Base-by-base conservation (phyloP, 2,888 invertebrate species). In the Clepsis dumicolana region DNA sequence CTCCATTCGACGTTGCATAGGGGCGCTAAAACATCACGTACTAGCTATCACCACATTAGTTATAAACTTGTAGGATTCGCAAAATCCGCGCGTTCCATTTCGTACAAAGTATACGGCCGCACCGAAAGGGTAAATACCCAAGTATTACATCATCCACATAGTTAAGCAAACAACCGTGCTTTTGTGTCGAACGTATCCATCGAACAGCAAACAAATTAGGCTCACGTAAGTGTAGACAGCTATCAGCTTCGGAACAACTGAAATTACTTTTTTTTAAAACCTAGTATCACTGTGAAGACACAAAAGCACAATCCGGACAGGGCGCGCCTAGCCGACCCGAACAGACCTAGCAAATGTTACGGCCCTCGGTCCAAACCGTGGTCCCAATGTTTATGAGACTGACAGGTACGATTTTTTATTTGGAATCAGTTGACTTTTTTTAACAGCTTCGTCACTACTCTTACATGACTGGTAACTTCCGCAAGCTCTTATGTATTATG, bases 241-340 rank as follows among this genome's bases (percentile, higher is more conserved):
- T 48, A 53, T 38, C 61, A 50, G 65, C 70, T 32, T 24, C 35
- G 21, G 56, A 38, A 59, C 73, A 67, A 75, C 59, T 70, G 70
- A 71, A 72, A 57, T 63, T 62, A 74, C 61, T 72, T 74, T n/a
- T n/a, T 54, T 77, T 59, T 77, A 76, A 72, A 66, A 80, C 81
- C 86, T 88, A 88, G 87, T 87, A 88, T 88, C 88, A 88, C 87
- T 81, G 79, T 80, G 79, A 75, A 74, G 73, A 80, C 75, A 82
- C 83, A 86, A 86, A 87, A 88, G 88, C 86, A 85, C 83, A 80
- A 79, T 76, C 80, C 66, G 56, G 62, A 56, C 61, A 24, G 32
- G 35, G 35, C 62, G 38, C 32, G 24, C 25, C 48, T 48, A 21
- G 32, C 44, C 25, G 54, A 38, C 56, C 48, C 27, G 62, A 35